phyloP scores from a whole-genome alignment of 2,797 vertebrate genomes.

The Bryconaethiops microstoma region DNA sequence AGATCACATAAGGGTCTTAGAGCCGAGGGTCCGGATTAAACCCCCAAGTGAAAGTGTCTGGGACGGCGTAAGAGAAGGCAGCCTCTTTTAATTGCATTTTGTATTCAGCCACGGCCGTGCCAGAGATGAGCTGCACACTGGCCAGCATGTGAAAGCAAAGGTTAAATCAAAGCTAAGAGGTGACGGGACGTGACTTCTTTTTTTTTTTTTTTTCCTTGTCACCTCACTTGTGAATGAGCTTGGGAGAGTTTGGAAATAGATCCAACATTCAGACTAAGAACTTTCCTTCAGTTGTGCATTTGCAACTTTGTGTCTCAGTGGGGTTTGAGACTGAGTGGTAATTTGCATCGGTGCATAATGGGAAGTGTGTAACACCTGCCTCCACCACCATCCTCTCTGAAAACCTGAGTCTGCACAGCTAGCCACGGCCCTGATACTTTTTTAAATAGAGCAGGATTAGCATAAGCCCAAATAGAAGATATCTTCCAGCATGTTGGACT shows the following conservation, averaged over 20 bases:
- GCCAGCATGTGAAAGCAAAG: conserved; percentile 56
- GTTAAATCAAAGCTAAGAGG: conserved; percentile 60
- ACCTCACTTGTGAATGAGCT: conserved; percentile 41
- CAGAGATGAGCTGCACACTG: conserved; percentile 47
- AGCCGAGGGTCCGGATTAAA: conserved; percentile 63
- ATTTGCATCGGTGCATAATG: conserved; percentile 51
- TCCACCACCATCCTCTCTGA: conserved; percentile 17
- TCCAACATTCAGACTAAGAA: conserved; percentile 35
- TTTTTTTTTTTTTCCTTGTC: conserved; percentile 22
- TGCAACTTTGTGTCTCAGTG: conserved; percentile 40
- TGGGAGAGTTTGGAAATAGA: conserved; percentile 34
- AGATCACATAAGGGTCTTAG: conserved; percentile 67
- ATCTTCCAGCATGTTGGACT: neutral
- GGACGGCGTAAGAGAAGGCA: conserved; percentile 58
- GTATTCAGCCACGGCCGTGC: conserved; percentile 50
- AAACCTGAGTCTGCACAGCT: neutral
- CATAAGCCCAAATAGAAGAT: conserved; percentile 5
- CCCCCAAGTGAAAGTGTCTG: conserved; percentile 63
- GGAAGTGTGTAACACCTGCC: conserved; percentile 55
- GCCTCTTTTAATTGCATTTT: conserved; percentile 64
- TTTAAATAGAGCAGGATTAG: conserved; percentile 25
- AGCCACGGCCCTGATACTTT: neutral
- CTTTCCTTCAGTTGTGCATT: conserved; percentile 46
- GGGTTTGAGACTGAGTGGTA: conserved; percentile 32
- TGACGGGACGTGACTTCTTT: conserved; percentile 30